phyloP scores from a whole-genome alignment of 1,140 invertebrate genomes.

The Pogonomyrmex barbatus region DNA sequence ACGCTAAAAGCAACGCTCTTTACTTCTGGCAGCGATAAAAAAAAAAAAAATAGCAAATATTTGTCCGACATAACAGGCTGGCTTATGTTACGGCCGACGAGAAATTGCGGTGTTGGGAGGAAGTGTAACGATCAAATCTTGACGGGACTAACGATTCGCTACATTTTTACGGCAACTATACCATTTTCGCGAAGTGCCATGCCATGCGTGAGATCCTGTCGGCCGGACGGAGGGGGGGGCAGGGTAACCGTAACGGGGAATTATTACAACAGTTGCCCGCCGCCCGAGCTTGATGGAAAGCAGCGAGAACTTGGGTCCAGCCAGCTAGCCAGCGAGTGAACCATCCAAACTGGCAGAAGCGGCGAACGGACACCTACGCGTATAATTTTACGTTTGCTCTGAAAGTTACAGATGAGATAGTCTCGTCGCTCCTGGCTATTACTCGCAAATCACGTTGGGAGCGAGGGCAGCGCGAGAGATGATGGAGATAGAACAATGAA shows the following conservation, averaged over 20 bases:
- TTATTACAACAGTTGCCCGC: slow-evolving; percentile 74
- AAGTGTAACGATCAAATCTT: slow-evolving; percentile 32
- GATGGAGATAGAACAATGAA: slow-evolving; percentile 19
- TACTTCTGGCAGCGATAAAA: not conserved
- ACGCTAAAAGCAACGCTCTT: not conserved
- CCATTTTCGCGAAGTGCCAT: slow-evolving; percentile 1
- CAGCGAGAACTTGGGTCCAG: slow-evolving; percentile 38
- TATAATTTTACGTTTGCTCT: slow-evolving; percentile 66
- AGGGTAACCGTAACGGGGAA: slow-evolving; percentile 62
- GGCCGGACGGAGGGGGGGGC: not conserved
- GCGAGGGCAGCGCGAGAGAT: not conserved
- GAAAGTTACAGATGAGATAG: slow-evolving; percentile 49
- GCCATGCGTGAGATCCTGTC: slow-evolving; percentile 17
- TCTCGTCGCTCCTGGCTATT: slow-evolving; percentile 55
- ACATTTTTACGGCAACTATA: slow-evolving; percentile 22
- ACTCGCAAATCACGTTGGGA: slow-evolving; percentile 29
- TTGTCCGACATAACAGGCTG: not conserved
- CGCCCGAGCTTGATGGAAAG: slow-evolving; percentile 30
- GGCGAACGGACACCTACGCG: slow-evolving; percentile 45
- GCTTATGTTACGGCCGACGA: not conserved
- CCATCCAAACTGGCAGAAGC: slow-evolving; percentile 34
- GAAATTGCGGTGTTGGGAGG: not conserved
- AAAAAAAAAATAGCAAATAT: slow-evolving; percentile 16
- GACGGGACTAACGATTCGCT: slow-evolving; percentile 23
- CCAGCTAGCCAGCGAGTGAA: not conserved